These are phyloP conservation scores for Galleria mellonella DNA, from an alignment of 1,140 invertebrate species.

Conservation along the genomic window DNA sequence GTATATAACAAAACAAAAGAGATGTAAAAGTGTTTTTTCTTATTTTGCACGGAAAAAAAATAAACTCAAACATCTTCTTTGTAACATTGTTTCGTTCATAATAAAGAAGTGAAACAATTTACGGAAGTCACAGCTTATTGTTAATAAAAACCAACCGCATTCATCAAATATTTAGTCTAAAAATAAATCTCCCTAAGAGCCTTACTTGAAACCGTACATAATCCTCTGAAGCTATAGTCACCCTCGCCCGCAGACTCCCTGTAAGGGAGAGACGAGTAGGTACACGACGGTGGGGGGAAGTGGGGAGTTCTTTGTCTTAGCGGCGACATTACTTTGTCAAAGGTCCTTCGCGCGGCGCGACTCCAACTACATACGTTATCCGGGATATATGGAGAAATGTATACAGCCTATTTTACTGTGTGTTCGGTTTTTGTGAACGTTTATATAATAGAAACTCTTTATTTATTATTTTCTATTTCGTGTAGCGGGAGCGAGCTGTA, in stretches of 20 bases:
- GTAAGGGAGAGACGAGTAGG: conserved; percentile 5
- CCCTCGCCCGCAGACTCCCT: conserved; percentile 21
- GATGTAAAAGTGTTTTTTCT: too few relatives aligned
- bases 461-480: too few relatives aligned
- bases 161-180: conserved; percentile 16
- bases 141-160: too few relatives aligned
- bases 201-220: conserved; percentile 22
- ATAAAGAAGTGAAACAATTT: too few relatives aligned
- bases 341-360: conserved; percentile 43
- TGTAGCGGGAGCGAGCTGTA: too few relatives aligned
- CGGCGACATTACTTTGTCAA: conserved; percentile 61
- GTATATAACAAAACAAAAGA: too few relatives aligned
- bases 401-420: conserved; percentile 14
- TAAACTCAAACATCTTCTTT: too few relatives aligned
- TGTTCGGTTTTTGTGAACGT: conserved; percentile 9
- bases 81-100: too few relatives aligned
- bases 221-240: conserved; percentile 22
- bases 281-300: conserved; percentile 13
- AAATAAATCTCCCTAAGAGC: conserved; percentile 21
- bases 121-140: too few relatives aligned
- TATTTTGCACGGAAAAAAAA: too few relatives aligned
- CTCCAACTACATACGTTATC: conserved; percentile 22
- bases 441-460: conserved; percentile 5
- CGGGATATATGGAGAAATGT: conserved; percentile 20
- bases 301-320: conserved; percentile 36